Conservation (phyloP, 1,140 invertebrate genomes). For the Apocrypta bakeri region DNA sequence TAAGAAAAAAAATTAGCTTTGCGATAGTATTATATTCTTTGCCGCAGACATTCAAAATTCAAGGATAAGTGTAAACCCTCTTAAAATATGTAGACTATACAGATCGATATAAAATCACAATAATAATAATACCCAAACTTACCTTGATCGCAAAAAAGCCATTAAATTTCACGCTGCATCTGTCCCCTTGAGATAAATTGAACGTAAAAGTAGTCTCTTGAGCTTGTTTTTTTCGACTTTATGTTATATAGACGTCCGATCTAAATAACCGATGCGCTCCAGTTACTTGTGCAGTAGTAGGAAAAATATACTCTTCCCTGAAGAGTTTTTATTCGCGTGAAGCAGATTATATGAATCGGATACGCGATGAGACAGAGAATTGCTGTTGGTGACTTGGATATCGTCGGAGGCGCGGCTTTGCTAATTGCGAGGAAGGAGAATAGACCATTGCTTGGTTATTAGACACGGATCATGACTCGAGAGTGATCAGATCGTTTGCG, state of each 20-base stretch:
- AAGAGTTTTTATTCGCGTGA: slow-evolving; percentile 3
- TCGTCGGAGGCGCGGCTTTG: neutral
- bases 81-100: no score
- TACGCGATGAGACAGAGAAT: neutral
- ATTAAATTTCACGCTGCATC: neutral
- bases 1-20: no score
- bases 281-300: neutral
- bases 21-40: no score
- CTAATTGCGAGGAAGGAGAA: neutral
- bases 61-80: no score
- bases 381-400: neutral
- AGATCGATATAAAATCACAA: no score
- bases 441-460: neutral
- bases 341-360: neutral
- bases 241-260: neutral
- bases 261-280: slow-evolving; percentile 17
- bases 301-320: neutral
- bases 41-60: no score
- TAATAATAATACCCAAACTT: no score
- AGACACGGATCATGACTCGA: neutral
- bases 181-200: neutral
- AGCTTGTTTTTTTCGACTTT: neutral
- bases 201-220: neutral
- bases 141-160: neutral
- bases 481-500: neutral